Conservation (phyloP, 1,140 invertebrate genomes). For the Tetragonula clypearis region DNA sequence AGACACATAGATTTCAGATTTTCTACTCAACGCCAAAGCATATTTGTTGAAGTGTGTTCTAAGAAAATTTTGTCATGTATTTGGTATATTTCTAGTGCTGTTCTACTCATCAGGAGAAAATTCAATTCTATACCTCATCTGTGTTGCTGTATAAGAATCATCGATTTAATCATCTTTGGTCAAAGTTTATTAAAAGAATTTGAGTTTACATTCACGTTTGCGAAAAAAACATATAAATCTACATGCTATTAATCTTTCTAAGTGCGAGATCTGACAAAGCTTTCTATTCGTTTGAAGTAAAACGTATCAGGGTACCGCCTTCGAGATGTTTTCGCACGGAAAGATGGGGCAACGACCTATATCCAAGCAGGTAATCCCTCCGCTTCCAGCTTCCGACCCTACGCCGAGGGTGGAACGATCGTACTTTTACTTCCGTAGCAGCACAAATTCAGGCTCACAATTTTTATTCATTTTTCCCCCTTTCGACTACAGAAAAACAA, state of each 20-base stretch:
- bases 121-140: no score
- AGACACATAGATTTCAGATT: no score
- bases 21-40: no score
- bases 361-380: not conserved
- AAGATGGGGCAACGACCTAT: constrained; percentile 27
- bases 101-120: no score
- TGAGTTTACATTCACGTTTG: no score
- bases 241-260: not conserved
- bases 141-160: no score
- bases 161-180: no score
- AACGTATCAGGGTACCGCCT: not conserved
- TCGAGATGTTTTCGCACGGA: not conserved
- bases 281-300: not conserved
- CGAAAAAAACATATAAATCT: not conserved
- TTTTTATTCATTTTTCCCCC: not conserved
- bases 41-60: no score
- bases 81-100: no score
- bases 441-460: not conserved
- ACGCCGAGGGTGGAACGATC: not conserved
- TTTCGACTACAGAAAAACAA: not conserved
- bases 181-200: no score
- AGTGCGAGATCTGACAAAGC: not conserved
- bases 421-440: not conserved
- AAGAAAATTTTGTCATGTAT: no score
- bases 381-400: not conserved